These are phyloP conservation scores for Drosophila vallismaia DNA, from an alignment of 2,888 invertebrate genomes.

Conservation along the genomic window DNA sequence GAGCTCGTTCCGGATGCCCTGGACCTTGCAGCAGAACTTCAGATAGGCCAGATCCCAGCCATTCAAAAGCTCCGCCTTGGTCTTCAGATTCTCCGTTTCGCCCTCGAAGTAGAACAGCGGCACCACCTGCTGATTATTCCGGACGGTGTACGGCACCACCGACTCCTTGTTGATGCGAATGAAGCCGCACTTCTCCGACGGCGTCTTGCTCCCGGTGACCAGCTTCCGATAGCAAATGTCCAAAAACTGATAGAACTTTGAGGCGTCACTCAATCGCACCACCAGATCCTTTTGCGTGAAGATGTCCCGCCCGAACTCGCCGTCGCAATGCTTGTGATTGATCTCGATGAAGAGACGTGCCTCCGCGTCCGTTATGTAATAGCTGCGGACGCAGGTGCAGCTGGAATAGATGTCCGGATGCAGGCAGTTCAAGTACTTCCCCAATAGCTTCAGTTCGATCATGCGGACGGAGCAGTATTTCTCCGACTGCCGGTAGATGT, in stretches of 20 bases:
- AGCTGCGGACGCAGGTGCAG: slow-evolving; percentile 95
- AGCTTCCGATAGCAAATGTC: slow-evolving; percentile 95
- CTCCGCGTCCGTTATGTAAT: slow-evolving; percentile 96
- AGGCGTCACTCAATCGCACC: slow-evolving; percentile 93
- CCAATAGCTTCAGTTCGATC: slow-evolving; percentile 95
- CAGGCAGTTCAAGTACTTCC: slow-evolving; percentile 94
- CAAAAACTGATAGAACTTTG: slow-evolving; percentile 95
- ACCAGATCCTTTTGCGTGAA: slow-evolving; percentile 96
- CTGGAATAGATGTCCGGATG: slow-evolving; percentile 95
- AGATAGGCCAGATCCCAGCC: slow-evolving; percentile 97
- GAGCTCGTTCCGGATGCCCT: slow-evolving; percentile 95
- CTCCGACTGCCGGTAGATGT: slow-evolving; percentile 92
- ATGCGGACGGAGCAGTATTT: slow-evolving; percentile 97
- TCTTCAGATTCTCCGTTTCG: slow-evolving; percentile 95
- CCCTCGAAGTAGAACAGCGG: slow-evolving; percentile 94
- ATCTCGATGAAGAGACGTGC: slow-evolving; percentile 95
- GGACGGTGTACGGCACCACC: slow-evolving; percentile 95
- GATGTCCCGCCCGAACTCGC: slow-evolving; percentile 93
- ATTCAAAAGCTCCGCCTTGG: slow-evolving; percentile 93
- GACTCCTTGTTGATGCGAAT: slow-evolving; percentile 96
- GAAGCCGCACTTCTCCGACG: slow-evolving; percentile 93
- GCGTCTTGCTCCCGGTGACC: slow-evolving; percentile 88
- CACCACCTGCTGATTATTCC: slow-evolving; percentile 93
- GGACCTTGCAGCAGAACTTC: slow-evolving; percentile 97
- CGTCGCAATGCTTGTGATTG: slow-evolving; percentile 95